Evolutionary conservation across 2,797 vertebrate species (phyloP).

Genomic region (Fratercula arctica): DNA sequence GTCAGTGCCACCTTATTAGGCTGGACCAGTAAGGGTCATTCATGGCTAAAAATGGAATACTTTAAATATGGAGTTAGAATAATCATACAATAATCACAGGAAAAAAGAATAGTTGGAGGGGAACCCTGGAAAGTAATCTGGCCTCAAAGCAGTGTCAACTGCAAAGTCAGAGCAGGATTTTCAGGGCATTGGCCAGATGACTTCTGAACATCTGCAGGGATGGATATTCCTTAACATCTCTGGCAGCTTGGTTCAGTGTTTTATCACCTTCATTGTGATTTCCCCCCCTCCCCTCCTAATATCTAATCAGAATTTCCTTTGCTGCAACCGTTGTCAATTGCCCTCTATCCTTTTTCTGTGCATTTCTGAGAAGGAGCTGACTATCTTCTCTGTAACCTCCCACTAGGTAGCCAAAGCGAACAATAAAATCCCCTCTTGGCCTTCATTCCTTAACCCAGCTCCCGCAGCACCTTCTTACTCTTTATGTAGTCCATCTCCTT

Average conservation of each 20-base stretch:
- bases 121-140: background rate
- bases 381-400: background rate
- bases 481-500: background rate
- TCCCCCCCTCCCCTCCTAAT: too few species aligned
- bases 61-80: background rate
- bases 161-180: background rate
- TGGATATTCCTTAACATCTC: background rate
- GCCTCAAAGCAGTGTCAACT: background rate
- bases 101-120: background rate
- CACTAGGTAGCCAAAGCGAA: background rate
- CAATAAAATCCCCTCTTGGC: background rate
- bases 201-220: background rate
- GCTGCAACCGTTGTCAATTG: background rate
- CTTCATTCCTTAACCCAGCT: background rate
- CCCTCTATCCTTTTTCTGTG: background rate
- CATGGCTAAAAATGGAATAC: background rate
- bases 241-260: background rate
- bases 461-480: background rate
- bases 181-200: background rate
- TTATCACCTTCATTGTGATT: background rate
- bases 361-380: background rate
- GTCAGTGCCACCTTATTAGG: background rate
- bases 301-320: background rate
- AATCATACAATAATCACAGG: background rate
- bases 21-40: background rate